Percentiles rank a stretch among this genome's conserved stretches.
Conservation (phyloP, 2,113 vertebrate species). For the Ondatra zibethicus region DNA sequence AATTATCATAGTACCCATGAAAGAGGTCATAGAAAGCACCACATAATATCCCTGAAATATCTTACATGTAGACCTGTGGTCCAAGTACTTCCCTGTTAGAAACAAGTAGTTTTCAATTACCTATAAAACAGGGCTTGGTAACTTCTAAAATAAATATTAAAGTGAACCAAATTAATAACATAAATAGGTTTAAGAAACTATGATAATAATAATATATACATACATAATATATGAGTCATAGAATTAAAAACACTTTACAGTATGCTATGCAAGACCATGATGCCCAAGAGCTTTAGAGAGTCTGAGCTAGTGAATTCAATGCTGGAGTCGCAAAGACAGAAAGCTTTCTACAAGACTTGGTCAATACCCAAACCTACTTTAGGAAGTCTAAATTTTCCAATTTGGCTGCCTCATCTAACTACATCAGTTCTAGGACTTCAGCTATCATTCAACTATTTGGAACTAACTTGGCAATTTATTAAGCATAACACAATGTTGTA, state of each 20-base stretch:
- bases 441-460: slow-evolving; percentile 40
- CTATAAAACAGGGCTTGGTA: neutral
- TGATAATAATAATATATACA: neutral
- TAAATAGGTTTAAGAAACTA: neutral
- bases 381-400: neutral
- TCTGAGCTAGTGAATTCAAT: neutral
- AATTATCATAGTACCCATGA: neutral
- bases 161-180: neutral
- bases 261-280: neutral
- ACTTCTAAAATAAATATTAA: slow-evolving; percentile 18
- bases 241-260: neutral
- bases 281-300: slow-evolving; percentile 4
- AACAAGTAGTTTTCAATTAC: neutral
- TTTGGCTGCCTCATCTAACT: neutral
- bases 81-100: neutral
- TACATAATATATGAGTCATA: slow-evolving; percentile 7
- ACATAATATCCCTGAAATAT: neutral
- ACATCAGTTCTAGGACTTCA: slow-evolving; percentile 20
- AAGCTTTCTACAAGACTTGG: neutral
- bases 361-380: neutral
- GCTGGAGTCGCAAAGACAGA: neutral
- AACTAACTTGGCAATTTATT: slow-evolving; percentile 56
- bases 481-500: slow-evolving; percentile 63
- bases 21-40: neutral
- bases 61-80: neutral